A percentile compares a stretch with the other conserved stretches of the same genome.
Conservation (phyloP, 2,888 invertebrate species). For the Oligia latruncula region DNA sequence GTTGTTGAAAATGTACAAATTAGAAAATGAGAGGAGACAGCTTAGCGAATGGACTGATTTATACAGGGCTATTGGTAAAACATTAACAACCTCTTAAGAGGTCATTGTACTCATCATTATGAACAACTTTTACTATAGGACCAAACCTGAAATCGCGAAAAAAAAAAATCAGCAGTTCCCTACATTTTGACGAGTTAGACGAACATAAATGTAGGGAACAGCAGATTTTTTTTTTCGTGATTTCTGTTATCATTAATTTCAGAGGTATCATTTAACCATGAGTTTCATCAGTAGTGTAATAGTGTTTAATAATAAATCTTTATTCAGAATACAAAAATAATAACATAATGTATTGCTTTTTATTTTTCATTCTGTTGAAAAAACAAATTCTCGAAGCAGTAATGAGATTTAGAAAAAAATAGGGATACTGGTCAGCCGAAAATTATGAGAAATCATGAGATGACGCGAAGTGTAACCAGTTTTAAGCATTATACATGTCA, state of each 20-base stretch:
- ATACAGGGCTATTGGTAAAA: no score
- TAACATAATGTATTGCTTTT: background rate
- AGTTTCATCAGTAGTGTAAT: background rate
- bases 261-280: background rate
- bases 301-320: background rate
- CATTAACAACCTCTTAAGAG: no score
- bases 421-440: no score
- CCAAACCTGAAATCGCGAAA: no score
- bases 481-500: background rate
- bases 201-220: no score
- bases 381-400: background rate
- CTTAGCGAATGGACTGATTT: no score
- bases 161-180: no score
- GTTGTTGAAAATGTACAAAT: background rate
- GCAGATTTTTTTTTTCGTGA: no score
- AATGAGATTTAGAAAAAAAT: background rate
- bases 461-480: background rate
- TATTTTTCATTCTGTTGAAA: background rate
- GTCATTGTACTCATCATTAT: no score
- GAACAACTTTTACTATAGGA: no score
- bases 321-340: background rate
- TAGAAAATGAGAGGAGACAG: background rate
- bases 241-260: background rate
- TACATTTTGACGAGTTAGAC: no score
- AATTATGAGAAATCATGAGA: background rate